Evolutionary conservation across 1,140 invertebrate genomes (phyloP), one percentile per base, ranked within the genome.

Genomic region (Tetramorium parvispinum): DNA sequence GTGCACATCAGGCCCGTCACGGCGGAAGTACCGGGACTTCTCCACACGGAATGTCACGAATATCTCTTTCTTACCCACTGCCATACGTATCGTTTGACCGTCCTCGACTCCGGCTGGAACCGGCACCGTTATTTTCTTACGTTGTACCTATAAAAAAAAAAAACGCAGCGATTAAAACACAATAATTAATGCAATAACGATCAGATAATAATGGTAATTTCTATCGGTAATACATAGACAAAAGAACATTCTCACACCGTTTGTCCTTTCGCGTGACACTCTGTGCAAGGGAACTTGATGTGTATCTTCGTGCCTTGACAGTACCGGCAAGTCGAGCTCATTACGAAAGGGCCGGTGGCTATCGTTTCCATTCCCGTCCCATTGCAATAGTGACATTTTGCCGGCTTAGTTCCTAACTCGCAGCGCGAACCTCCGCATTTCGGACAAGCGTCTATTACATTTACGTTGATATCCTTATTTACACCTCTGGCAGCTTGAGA

Each of bases 101-200:
- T 99, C 98, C 94, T 99, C 98, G 11, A 99, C 98, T 73, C 98
- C 99, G 66, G 99, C 98, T 46, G 99, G 99, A n/a, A 99, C 98
- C 13, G 99, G 98, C 0, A 99, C 98, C 2, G 97, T 98, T 0
- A 99, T 96, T 92, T 97, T 98, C 93, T 98, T 98, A 40, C 97
- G 96, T 96, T 99, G 98, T 0, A 99, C 96, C 96, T 97, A 53
- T 65, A 85, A 32, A 32, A 32, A 85, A 32, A 32, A 32, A 13
- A 87, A 53, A 68, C 53, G 53, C 78, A 11, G 57, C 65, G 43
- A 85, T 86, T 59, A 71, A 61, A 65, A 11, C 43, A 53, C 18
- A 65, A 13, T 24, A 66, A 68, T 24, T 68, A 46, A 49, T 46
- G 4, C 18, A 65, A 3, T 13, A 10, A 76, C 21, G 0, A 21